Evolutionary conservation across 1,140 invertebrate genomes (phyloP).

Genomic region (Caerostris darwini): DNA sequence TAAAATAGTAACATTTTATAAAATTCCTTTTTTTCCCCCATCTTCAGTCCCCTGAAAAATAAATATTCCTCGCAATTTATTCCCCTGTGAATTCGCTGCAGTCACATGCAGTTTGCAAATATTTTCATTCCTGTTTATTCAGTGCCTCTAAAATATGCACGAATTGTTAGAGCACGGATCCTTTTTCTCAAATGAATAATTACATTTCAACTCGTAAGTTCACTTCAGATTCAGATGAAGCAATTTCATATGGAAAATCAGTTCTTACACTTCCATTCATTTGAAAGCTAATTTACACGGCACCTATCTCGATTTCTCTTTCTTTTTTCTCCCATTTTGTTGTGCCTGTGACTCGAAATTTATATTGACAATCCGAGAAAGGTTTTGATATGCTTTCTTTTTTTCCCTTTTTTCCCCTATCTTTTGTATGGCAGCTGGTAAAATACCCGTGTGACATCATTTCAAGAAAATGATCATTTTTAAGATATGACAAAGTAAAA

Average conservation of each 20-base stretch:
- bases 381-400: too few species aligned
- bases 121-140: background rate
- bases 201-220: background rate
- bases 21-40: background rate
- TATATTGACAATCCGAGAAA: background rate
- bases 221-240: background rate
- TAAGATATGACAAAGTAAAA: too few species aligned
- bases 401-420: too few species aligned
- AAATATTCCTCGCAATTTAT: background rate
- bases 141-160: background rate
- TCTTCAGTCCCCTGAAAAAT: background rate
- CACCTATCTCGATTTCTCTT: background rate
- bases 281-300: background rate
- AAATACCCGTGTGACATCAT: too few species aligned
- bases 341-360: background rate
- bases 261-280: background rate
- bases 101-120: background rate
- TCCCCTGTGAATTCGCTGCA: background rate
- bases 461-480: too few species aligned
- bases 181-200: background rate
- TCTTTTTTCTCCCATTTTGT: background rate
- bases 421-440: too few species aligned
- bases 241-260: background rate
- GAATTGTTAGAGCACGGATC: background rate
- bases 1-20: background rate